Base-by-base conservation (phyloP, 2,113 vertebrate species). In the Martes martes region DNA sequence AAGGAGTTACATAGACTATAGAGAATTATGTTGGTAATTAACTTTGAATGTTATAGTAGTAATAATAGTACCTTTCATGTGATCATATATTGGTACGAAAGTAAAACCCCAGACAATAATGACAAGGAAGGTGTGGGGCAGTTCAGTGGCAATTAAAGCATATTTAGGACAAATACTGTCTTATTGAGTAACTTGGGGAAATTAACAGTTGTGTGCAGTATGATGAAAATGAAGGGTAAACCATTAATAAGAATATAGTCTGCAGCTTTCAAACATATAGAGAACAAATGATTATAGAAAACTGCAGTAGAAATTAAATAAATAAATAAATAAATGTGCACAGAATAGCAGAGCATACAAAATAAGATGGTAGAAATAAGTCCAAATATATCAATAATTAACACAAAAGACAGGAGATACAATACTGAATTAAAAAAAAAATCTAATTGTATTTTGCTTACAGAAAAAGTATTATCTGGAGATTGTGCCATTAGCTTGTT, bases 401-500 rank as follows among this genome's bases (percentile, higher is more conserved):
- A 76, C 47, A 23, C 55, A 92, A 93, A n/a, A 71, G 26, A 52
- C 26, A 13, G 78, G 4, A 31, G 24, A 33, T 74, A 45, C 67
- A 85, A 21, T 79, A 36, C 28, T 63, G 14, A 76, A 86, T 39
- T 39, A 39, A 39, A 39, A 39, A 39, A 39, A 39, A 39, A 39
- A 39, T 39, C 67, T 89, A 91, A 39, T 47, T 73, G 42, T 82
- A 65, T 73, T 94, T 28, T 96, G 16, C 23, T 71, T 94, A 67
- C 28, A 61, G 69, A 91, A 98, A 98, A 97, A 94, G 96, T 97
- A 7, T 95, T 95, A 97, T 98, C 96, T 91, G 94, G 97, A 98
- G 97, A 98, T 92, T 97, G 97, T 74, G 97, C 97, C 94, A 61
- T 96, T 95, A 98, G 95, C 97, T 97, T 98, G 81, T 97, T 96